A percentile compares a stretch with the other conserved stretches of the same genome.
Evolutionary conservation across 2,113 vertebrate genomes (phyloP).

Genomic region (Callospermophilus lateralis): DNA sequence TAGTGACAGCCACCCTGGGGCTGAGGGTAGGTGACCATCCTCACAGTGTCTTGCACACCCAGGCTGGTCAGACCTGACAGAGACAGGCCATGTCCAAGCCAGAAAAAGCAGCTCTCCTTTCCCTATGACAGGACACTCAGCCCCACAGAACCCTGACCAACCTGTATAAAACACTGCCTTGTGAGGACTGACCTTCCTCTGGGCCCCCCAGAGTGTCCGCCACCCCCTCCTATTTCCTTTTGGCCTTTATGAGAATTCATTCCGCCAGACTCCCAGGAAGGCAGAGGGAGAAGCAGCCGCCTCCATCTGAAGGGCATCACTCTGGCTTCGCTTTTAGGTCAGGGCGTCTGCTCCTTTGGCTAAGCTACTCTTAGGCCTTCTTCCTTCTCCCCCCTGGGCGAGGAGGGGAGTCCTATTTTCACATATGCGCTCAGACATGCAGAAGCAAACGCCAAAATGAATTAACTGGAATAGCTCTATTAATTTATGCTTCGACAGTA

Average conservation of each 20-base stretch:
- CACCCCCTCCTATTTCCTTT: neutral
- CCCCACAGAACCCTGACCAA: conserved; percentile 24
- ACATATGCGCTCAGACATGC: conserved; percentile 85
- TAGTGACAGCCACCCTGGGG: neutral
- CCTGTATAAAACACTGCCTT: conserved; percentile 1
- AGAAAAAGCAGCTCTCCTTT: conserved; percentile 68
- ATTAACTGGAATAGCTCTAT: conserved; percentile 87
- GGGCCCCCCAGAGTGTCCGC: neutral
- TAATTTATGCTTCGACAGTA: conserved; percentile 88
- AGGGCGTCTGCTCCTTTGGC: conserved; percentile 74
- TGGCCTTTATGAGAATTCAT: neutral
- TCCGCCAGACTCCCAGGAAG: neutral
- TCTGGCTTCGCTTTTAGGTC: conserved; percentile 69
- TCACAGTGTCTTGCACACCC: neutral
- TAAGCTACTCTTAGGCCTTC: conserved; percentile 73
- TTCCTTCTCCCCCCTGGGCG: conserved; percentile 55
- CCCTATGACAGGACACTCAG: neutral
- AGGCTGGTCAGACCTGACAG: conserved; percentile 29
- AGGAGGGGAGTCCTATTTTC: conserved; percentile 69
- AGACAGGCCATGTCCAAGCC: conserved; percentile 30
- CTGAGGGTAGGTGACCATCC: neutral
- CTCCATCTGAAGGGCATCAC: neutral
- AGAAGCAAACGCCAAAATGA: conserved; percentile 85
- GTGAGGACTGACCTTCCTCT: neutral
- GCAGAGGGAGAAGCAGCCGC: rapidly evolving